Conservation (phyloP, 2,888 invertebrate species). For the Cephus pygmeus region DNA sequence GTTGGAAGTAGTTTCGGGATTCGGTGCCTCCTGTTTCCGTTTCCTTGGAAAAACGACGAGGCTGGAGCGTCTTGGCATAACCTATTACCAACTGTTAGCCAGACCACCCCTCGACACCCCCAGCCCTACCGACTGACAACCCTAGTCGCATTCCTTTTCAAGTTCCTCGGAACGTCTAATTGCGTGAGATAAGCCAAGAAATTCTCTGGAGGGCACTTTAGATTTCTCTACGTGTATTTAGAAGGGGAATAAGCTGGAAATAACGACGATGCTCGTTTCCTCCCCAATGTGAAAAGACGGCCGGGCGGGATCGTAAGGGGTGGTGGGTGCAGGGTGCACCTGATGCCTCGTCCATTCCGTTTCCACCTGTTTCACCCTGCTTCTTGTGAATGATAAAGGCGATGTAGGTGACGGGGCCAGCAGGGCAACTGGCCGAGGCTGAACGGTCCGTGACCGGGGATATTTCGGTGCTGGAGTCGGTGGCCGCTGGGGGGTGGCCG, state of each 20-base stretch:
- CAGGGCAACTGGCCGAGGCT: neutral
- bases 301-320: neutral
- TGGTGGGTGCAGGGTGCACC: neutral
- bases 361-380: neutral
- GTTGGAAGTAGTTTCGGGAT: neutral
- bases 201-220: neutral
- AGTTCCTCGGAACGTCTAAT: neutral
- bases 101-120: neutral
- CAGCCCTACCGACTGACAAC: neutral
- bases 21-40: neutral
- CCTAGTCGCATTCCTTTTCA: neutral
- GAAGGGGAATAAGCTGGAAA: neutral
- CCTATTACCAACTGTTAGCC: neutral
- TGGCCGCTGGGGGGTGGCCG: neutral
- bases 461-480: no score
- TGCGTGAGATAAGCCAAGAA: neutral
- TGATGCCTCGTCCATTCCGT: neutral
- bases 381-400: neutral
- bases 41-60: neutral
- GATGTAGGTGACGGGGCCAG: neutral
- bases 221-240: neutral
- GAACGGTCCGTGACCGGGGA: neutral
- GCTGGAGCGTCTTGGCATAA: conserved; percentile 11
- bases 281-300: neutral
- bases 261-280: conserved; percentile 2